A percentile compares a stretch with the other conserved stretches of the same genome.
These are phyloP conservation scores for Misgurnus anguillicaudatus DNA, from an alignment of 2,113 vertebrate species.

Conservation along the genomic window DNA sequence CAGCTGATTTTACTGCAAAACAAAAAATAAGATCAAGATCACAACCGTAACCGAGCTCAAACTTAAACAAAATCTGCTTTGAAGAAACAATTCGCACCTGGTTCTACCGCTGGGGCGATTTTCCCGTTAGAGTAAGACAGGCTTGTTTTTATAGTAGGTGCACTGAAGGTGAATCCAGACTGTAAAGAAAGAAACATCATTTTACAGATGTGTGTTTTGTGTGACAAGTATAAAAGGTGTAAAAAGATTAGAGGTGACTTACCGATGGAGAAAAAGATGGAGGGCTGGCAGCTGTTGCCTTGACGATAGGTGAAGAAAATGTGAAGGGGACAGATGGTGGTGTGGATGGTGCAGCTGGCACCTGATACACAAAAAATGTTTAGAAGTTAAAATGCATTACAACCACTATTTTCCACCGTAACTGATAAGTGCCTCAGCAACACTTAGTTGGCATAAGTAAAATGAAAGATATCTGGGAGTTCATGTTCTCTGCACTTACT, in stretches of 20 bases:
- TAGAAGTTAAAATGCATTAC: not conserved
- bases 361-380: conserved; percentile 55
- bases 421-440: not conserved
- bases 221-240: not conserved
- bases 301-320: conserved; percentile 96
- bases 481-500: conserved; percentile 49
- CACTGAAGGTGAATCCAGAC: conserved; percentile 94
- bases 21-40: not conserved
- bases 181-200: conserved; percentile 51
- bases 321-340: conserved; percentile 81
- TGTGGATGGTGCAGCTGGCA: conserved; percentile 54
- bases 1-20: conserved; percentile 62
- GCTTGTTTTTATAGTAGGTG: conserved; percentile 84
- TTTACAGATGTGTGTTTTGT: not conserved
- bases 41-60: not conserved
- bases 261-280: conserved; percentile 84
- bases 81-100: conserved; percentile 69
- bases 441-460: not conserved
- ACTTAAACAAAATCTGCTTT: not conserved
- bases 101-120: conserved; percentile 64
- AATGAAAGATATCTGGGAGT: too few relatives aligned
- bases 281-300: conserved; percentile 87
- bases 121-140: conserved; percentile 74
- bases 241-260: conserved; percentile 66
- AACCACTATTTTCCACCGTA: not conserved